A percentile compares a stretch with the other conserved stretches of the same genome.
Conservation (phyloP, 2,888 invertebrate species). For the Pterostichus madidus region DNA sequence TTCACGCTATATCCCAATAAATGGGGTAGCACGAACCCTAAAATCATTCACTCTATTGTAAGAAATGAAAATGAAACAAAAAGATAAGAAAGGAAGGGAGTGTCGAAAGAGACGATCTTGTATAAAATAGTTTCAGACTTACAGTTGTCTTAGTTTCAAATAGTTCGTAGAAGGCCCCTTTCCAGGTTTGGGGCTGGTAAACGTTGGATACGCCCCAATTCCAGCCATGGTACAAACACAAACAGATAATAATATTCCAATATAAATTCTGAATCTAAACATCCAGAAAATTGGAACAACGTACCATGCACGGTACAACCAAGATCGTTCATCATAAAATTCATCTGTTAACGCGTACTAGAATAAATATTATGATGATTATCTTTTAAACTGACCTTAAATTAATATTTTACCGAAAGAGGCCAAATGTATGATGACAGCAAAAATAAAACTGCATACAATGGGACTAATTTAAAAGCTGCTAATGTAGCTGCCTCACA, state of each 20-base stretch:
- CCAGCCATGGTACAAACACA: conserved; percentile 95
- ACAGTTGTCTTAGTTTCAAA: conserved; percentile 77
- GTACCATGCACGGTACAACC: conserved; percentile 90
- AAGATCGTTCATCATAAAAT: conserved; percentile 84
- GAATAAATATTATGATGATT: conserved; percentile 47
- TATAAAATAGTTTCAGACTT: too few relatives aligned
- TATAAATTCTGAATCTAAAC: conserved; percentile 94
- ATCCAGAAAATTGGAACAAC: conserved; percentile 92
- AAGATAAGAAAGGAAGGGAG: background rate
- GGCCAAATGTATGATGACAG: conserved; percentile 85
- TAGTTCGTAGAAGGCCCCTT: conserved; percentile 90
- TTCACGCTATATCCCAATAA: too few relatives aligned
- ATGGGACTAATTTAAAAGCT: conserved; percentile 83
- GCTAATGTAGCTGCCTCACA: conserved; percentile 82
- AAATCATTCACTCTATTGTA: too few relatives aligned
- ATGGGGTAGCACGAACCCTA: too few relatives aligned
- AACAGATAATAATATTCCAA: conserved; percentile 93
- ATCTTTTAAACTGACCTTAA: conserved; percentile 29
- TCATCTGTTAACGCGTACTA: conserved; percentile 90
- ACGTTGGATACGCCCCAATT: conserved; percentile 93
- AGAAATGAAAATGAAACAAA: too few relatives aligned
- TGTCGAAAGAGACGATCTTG: too few relatives aligned
- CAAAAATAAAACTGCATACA: conserved; percentile 84
- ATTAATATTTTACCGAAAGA: conserved; percentile 81
- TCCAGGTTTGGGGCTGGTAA: conserved; percentile 86